A percentile compares a stretch with the other conserved stretches of the same genome.
Evolutionary conservation across 2,888 invertebrate genomes (phyloP).

Genomic region (Cosmopolites sordidus): DNA sequence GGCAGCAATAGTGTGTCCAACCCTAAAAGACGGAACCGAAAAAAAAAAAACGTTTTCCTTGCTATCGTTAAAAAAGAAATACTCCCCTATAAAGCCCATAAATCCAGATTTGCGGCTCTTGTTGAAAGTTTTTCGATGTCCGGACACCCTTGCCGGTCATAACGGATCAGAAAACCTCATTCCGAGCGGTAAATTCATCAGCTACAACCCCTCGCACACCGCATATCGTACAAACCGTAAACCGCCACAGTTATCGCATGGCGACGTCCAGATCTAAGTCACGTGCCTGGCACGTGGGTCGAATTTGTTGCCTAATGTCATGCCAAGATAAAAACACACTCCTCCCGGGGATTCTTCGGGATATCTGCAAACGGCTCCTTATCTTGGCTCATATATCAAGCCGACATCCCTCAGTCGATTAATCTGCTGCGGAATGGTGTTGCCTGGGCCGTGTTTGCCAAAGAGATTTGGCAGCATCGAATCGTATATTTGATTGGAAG

Average conservation of each 20-base stretch:
- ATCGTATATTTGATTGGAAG: neutral
- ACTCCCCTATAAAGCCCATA: too few species aligned
- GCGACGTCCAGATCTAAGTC: neutral
- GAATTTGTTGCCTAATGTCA: constrained; percentile 1
- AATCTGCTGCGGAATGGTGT: neutral
- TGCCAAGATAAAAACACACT: neutral
- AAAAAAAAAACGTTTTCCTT: too few species aligned
- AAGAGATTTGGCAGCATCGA: neutral
- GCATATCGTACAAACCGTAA: too few species aligned
- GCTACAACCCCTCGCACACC: too few species aligned
- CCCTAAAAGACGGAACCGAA: too few species aligned
- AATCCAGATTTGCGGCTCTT: too few species aligned
- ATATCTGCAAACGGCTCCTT: constrained; percentile 2
- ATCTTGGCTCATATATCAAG: neutral
- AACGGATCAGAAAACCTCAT: too few species aligned
- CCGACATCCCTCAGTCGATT: neutral
- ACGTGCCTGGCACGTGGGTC: neutral
- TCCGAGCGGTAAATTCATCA: too few species aligned
- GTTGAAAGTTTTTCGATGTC: too few species aligned
- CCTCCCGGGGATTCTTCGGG: neutral
- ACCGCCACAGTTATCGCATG: neutral
- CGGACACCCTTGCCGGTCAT: too few species aligned
- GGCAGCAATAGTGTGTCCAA: too few species aligned
- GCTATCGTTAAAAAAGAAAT: too few species aligned
- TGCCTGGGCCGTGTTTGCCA: neutral